Evolutionary conservation across 2,888 invertebrate species (phyloP).

Genomic region (Melanostoma mellinum): DNA sequence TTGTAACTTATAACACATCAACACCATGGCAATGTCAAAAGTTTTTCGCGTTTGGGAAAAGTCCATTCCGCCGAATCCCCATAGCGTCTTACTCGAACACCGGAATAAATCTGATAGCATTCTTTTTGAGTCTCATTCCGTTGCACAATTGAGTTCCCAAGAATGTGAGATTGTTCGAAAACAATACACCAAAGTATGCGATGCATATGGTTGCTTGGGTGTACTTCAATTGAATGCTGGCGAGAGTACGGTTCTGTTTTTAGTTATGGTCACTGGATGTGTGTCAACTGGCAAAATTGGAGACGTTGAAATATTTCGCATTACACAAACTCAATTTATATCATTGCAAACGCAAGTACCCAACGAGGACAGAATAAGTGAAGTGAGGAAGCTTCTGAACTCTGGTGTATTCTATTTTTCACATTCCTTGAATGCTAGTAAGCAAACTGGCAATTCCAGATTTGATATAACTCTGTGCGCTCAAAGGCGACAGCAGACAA

Average conservation of each 20-base stretch:
- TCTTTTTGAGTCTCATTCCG: conserved; percentile 95
- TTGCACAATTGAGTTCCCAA: conserved; percentile 86
- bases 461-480: conserved; percentile 97
- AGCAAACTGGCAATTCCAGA: conserved; percentile 80
- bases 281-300: conserved; percentile 97
- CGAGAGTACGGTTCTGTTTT: conserved; percentile 91
- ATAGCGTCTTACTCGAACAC: conserved; percentile 94
- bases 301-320: conserved; percentile 96
- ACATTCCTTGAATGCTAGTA: conserved; percentile 75
- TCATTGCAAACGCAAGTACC: conserved; percentile 89
- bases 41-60: conserved; percentile 95
- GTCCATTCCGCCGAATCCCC: conserved; percentile 91
- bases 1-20: neutral
- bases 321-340: conserved; percentile 95
- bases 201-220: conserved; percentile 98
- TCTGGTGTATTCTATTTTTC: conserved; percentile 99
- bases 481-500: conserved; percentile 92
- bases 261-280: conserved; percentile 97
- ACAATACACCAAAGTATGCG: conserved; percentile 94
- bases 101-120: conserved; percentile 93
- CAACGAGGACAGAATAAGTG: conserved; percentile 85
- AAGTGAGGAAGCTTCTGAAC: conserved; percentile 93
- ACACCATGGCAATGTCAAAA: conserved; percentile 96
- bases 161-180: conserved; percentile 95
- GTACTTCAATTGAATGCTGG: conserved; percentile 94